A percentile compares a stretch with the other conserved stretches of the same genome.
Conservation (phyloP, 2,797 vertebrate species). For the Anguilla megastoma region DNA sequence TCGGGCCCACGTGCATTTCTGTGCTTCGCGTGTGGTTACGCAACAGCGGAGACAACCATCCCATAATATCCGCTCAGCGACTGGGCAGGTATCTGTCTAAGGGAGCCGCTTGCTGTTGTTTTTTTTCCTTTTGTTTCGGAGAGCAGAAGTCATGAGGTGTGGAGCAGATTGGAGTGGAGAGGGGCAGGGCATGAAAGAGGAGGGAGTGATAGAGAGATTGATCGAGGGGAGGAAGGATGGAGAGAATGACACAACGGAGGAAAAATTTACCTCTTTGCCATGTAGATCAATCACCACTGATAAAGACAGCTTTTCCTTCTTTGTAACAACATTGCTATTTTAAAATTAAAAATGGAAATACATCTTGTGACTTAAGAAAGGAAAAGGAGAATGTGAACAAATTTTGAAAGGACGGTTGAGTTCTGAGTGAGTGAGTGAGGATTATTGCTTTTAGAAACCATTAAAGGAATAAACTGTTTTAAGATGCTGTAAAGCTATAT, state of each 20-base stretch:
- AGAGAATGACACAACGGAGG: neutral
- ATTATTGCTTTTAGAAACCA: too few species aligned
- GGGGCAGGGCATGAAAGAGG: neutral
- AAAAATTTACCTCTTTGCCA: too few species aligned
- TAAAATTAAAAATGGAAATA: neutral
- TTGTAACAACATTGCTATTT: neutral
- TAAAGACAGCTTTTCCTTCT: neutral
- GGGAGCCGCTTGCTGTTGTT: neutral
- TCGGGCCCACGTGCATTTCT: neutral
- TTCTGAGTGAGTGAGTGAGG: neutral
- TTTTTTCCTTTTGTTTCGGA: neutral
- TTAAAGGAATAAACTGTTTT: neutral
- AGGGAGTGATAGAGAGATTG: too few species aligned
- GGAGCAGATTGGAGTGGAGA: neutral
- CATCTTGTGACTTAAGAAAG: neutral
- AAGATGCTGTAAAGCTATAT: neutral
- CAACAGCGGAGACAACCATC: neutral
- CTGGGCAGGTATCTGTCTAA: neutral
- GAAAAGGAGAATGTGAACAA: neutral
- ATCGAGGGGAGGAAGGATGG: neutral
- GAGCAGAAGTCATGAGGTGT: neutral
- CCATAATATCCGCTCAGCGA: neutral
- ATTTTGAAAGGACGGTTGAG: neutral
- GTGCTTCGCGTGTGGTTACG: neutral
- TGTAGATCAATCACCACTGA: neutral